Base-by-base conservation (phyloP, 2,797 vertebrate species). In the Echeneis naucrates region DNA sequence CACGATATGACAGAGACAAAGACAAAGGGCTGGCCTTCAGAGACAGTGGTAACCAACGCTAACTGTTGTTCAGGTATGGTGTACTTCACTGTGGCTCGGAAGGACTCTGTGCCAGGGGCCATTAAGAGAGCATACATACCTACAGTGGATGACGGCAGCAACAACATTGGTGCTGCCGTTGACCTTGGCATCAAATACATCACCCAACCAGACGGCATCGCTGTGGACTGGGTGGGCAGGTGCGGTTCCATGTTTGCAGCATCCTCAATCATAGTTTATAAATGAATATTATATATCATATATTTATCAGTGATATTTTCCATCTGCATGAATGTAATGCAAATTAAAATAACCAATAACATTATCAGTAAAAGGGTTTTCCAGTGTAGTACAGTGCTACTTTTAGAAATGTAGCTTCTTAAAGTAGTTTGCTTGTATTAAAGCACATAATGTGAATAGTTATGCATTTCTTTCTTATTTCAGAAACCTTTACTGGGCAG, bases 191-290 rank as follows among this genome's bases (percentile, higher is more conserved):
- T 98, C 79, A 96, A 95, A 76, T 96, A 97, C 78, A 86, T 98
- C 81, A 93, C 95, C 75, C 94, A 70, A 74, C 96, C 97, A 19
- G 94, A 95, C 64, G 97, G 96, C 27, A 91, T 98, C 58, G 96
- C 96, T 27, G 97, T 98, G 89, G 97, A 98, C 89, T 98, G 97
- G 97, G 94, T 98, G 80, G 96, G 96, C 90, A 96, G 96, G 97
- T 98, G 84, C n/a, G n/a, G n/a, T n/a, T n/a, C n/a, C n/a, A n/a
- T 72, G 90, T 66, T 44, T 51, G 35, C 8, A 3, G 23, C 4
- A 21, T 40, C 21, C 8, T 17, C 14, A 42, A 55, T n/a, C 7
- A 26, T 50, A 16, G 5, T 30, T 38, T 16, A 17, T 78, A 17
- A 44, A 11, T 48, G 13, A 2, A 13, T 8, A 32, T 1, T 4